phyloP scores from a whole-genome alignment of 53 echinoderm and acorn worm species.

The Actinopyga echinites region DNA sequence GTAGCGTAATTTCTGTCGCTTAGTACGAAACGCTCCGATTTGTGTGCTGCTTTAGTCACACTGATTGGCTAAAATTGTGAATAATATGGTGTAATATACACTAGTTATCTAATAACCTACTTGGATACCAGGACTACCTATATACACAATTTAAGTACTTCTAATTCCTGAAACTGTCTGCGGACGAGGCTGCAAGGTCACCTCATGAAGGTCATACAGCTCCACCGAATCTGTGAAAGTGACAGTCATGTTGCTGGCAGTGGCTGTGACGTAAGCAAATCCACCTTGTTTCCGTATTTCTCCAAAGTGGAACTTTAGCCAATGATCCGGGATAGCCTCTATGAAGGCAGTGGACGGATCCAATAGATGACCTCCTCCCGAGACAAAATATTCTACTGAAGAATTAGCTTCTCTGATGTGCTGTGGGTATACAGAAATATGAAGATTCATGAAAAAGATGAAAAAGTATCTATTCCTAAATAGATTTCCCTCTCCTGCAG shows the following conservation, averaged over 20 bases:
- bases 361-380: conserved; percentile 44
- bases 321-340: conserved; percentile 30
- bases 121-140: no score
- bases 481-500: no score
- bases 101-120: no score
- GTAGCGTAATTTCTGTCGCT: no score
- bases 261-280: conserved; percentile 59
- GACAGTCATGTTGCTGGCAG: conserved; percentile 52
- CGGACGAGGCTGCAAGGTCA: conserved; percentile 34
- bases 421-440: not conserved
- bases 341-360: conserved; percentile 37
- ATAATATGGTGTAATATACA: no score
- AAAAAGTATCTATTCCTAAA: no score
- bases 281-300: conserved; percentile 40
- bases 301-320: conserved; percentile 56
- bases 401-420: conserved; percentile 57
- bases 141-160: no score
- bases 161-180: not conserved
- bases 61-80: no score
- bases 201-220: conserved; percentile 44
- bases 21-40: no score
- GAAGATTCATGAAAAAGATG: no score
- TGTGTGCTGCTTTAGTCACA: no score
- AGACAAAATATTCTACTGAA: conserved; percentile 55
- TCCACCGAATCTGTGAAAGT: conserved; percentile 60